These are phyloP conservation scores for Drosophila melanogaster DNA, from an alignment of 1,140 invertebrate genomes.

Conservation along the genomic window DNA sequence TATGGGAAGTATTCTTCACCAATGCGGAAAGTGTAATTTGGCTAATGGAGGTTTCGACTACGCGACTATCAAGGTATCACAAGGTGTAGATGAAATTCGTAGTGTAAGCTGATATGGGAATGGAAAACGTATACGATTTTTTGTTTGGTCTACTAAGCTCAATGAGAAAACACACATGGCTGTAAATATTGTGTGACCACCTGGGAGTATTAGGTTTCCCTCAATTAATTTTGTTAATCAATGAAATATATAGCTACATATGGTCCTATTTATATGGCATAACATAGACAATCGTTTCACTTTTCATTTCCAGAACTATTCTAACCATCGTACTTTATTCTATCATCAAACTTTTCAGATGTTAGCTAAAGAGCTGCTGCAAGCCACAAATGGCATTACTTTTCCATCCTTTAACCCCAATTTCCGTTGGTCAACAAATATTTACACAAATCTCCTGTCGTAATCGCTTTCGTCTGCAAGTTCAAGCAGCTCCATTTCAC, in stretches of 20 bases:
- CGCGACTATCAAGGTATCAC: slow-evolving; percentile 4
- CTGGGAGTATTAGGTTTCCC: slow-evolving; percentile 5
- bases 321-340: background rate
- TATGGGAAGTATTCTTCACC: slow-evolving; percentile 5
- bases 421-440: slow-evolving; percentile 20
- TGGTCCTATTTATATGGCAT: no score
- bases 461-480: slow-evolving; percentile 31
- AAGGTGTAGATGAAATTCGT: background rate
- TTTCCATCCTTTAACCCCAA: background rate
- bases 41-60: slow-evolving; percentile 31
- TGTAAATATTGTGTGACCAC: background rate
- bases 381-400: slow-evolving; percentile 6
- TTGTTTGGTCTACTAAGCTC: background rate
- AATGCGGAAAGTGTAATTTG: slow-evolving; percentile 44
- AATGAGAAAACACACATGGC: slow-evolving; percentile 6
- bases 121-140: slow-evolving; percentile 12
- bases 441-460: slow-evolving; percentile 35
- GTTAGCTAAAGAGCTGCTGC: background rate
- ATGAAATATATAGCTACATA: background rate
- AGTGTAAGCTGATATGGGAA: slow-evolving; percentile 12
- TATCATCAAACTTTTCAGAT: background rate
- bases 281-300: background rate
- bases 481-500: slow-evolving; percentile 39
- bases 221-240: background rate
- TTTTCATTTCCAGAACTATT: background rate